phyloP scores from a whole-genome alignment of 2,888 invertebrate species.

The Troides oblongomaculatus region DNA sequence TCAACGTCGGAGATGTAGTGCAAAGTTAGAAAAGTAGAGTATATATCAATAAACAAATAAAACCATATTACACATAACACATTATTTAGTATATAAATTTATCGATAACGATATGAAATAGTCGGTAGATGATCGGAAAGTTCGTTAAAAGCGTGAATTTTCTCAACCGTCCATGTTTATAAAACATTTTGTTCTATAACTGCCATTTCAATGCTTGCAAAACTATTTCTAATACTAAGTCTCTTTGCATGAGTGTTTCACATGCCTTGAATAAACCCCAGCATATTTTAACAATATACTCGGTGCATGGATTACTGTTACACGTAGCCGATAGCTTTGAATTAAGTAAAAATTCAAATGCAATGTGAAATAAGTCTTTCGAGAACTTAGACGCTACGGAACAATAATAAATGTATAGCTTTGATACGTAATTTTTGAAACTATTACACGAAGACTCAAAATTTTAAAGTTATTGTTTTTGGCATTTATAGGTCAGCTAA shows the following conservation, averaged over 20 bases:
- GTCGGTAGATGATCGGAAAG: not conserved
- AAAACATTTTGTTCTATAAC: constrained; percentile 11
- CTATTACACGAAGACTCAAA: no score
- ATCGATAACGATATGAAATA: not conserved
- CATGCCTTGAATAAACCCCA: constrained; percentile 11
- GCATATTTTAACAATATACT: not conserved
- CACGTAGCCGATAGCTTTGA: not conserved
- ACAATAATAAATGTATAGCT: not conserved
- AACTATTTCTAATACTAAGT: constrained; percentile 6
- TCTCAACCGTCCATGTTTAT: constrained; percentile 3
- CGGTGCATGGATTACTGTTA: not conserved
- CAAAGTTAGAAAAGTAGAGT: no score
- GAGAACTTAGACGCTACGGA: not conserved
- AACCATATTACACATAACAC: no score
- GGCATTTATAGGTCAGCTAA: no score
- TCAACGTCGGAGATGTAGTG: no score
- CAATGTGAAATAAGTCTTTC: not conserved
- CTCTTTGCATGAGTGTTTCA: constrained; percentile 10
- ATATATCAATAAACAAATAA: no score
- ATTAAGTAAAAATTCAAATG: not conserved
- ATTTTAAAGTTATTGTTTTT: no score
- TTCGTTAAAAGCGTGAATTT: constrained; percentile 1
- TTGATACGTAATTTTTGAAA: not conserved
- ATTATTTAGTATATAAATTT: no score
- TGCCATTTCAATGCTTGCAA: not conserved